Percentiles rank a stretch among this genome's conserved stretches.
These are phyloP conservation scores for Poeciliopsis turrubarensis DNA, from an alignment of 2,113 vertebrate genomes.

Conservation along the genomic window DNA sequence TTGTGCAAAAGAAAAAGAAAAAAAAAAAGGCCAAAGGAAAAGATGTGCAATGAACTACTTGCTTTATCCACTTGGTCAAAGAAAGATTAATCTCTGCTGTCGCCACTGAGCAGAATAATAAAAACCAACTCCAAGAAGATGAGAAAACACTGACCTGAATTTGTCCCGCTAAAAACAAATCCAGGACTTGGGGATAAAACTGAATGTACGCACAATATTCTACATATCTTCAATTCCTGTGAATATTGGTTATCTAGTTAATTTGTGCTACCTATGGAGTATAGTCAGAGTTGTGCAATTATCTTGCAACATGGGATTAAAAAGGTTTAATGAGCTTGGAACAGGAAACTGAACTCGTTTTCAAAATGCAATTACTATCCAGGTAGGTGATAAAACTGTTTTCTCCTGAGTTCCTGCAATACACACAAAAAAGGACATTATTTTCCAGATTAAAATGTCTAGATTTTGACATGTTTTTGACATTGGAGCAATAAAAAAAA, in stretches of 20 bases:
- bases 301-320: background rate
- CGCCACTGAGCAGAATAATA: constrained; percentile 36
- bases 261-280: background rate
- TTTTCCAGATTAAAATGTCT: too few species aligned
- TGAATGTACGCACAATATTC: background rate
- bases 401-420: background rate
- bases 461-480: too few species aligned
- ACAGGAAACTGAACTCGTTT: too few species aligned
- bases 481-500: too few species aligned
- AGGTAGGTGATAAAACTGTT: background rate
- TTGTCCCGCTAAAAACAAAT: constrained; percentile 27
- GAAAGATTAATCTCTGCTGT: constrained; percentile 57
- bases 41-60: constrained; percentile 18
- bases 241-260: background rate
- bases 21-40: constrained; percentile 22
- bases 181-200: constrained; percentile 7
- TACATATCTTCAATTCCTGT: background rate
- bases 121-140: constrained; percentile 40
- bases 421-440: too few species aligned
- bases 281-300: background rate
- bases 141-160: constrained; percentile 34
- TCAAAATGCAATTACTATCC: background rate
- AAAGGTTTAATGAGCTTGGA: background rate
- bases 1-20: constrained; percentile 28
- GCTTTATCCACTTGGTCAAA: constrained; percentile 57